Evolutionary conservation across 1,140 invertebrate genomes (phyloP), one percentile per base, ranked within the genome.

Genomic region (Periplaneta americana): DNA sequence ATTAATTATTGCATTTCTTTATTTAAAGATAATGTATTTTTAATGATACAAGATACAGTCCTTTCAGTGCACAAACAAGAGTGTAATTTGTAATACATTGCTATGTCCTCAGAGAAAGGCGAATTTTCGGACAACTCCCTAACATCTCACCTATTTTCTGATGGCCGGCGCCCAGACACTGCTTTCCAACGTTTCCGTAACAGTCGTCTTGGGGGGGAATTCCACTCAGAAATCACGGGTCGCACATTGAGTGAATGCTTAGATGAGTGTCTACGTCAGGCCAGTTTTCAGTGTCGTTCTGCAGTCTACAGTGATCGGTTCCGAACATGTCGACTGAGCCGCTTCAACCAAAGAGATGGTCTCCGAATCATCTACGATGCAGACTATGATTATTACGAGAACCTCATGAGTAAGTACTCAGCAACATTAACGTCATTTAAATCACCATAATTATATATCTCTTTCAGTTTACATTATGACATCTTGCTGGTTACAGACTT

Each of bases 381-480:
- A 1, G 95, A 96, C 87, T 97, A 95, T 87, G 96, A 97, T 89
- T 97, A 97, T 87, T 98, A 97, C 85, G 96, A 97, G 88, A 96
- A 96, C 89, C 90, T 96, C 33, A 95, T 96, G 94, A 94, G 95
- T 97, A 91, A 93, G 95, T 94, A 85, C 84, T 37, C 34, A 28
- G 22, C 4, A 13, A 28, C 48, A 28, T 28, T 37, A 37, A 37
- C 22, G 11, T 9, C 10, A 28, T n/a, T 11, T 11, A 77, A 80
- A 66, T 35, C 33, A 66, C 18, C 22, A 2, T 76, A 0, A n/a
- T 76, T 76, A 10, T 76, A 34, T 2, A 76, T 11, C n/a, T n/a
- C n/a, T n/a, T n/a, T n/a, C n/a, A n/a, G n/a, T n/a, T n/a, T n/a
- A n/a, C n/a, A n/a, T n/a, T n/a, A n/a, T n/a, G n/a, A n/a, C n/a